Conservation (phyloP, 2,113 vertebrate species). For the Sclerurus mexicanus region DNA sequence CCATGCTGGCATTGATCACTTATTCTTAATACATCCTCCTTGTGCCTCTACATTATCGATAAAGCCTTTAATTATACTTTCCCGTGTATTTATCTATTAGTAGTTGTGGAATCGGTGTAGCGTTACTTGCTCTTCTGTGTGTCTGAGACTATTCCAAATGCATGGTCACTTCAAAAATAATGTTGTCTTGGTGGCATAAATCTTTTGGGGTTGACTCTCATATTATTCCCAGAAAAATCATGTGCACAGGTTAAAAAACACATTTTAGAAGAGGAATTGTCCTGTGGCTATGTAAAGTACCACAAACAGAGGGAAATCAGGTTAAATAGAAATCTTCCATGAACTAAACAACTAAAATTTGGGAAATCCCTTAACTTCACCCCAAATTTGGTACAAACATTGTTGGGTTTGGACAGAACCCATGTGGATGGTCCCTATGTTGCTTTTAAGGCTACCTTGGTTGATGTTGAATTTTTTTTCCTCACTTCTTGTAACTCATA, state of each 20-base stretch:
- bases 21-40: not conserved
- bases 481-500: not conserved
- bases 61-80: not conserved
- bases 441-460: not conserved
- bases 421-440: rapidly evolving
- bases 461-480: not conserved
- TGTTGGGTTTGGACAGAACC: not conserved
- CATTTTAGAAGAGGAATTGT: not conserved
- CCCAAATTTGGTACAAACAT: not conserved
- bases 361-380: not conserved
- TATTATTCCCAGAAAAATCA: not conserved
- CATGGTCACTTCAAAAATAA: not conserved
- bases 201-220: not conserved
- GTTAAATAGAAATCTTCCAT: not conserved
- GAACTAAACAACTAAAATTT: not conserved
- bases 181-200: rapidly evolving
- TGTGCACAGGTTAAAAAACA: not conserved
- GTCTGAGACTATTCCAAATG: not conserved
- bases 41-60: not conserved
- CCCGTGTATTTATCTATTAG: not conserved
- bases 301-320: not conserved
- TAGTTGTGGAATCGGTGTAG: not conserved
- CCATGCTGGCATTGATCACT: not conserved
- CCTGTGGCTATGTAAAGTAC: not conserved
- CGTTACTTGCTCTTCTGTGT: rapidly evolving